Base-by-base conservation (phyloP, 2,113 vertebrate genomes). In the Onychorhynchus coronatus region DNA sequence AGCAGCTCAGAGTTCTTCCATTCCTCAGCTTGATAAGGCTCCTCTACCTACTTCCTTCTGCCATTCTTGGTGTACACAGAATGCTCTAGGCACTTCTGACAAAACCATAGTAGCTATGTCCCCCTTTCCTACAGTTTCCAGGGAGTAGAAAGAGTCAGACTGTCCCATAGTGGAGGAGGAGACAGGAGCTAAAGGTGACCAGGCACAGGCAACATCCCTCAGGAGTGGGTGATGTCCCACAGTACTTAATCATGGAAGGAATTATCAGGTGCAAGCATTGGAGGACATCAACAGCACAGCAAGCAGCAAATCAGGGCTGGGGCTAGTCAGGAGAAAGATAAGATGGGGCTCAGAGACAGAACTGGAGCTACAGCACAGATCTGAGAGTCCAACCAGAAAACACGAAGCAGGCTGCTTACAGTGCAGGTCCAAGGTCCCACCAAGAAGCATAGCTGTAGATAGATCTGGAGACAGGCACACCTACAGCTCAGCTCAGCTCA, bases 401-500 rank as follows among this genome's bases (percentile, higher is more conserved):
- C 4, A 77, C 8, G 11, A 56, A 11, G 31, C 17, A 73, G 28
- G 3, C 16, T 55, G 13, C 22, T 39, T 41, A 23, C 19, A 59
- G 12, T 4, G 20, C 3, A 35, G n/a, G 42, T 17, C 23, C 24
- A 58, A 72, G 18, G 20, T 25, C 6, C 7, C 8, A 27, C 4
- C 18, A n/a, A 56, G 27, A 56, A 37, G 4, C 12, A n/a, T 5
- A 44, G 13, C 19, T 4, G 27, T 0, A 33, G n/a, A 23, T 2
- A 4, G 1, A 4, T 3, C 12, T 35, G 1, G 12, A 73, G 11
- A 39, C 3, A 44, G 11, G 3, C 10, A 5, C 6, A 13, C 9
- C 20, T 37, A 11, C 16, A 52, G 2, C 6, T 56, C 46, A 73
- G 15, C 16, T 27, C 6, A 19, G 65, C 24, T 14, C 25, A 24